phyloP scores from a whole-genome alignment of 2,797 vertebrate genomes.

The Mionectes olivaceus region DNA sequence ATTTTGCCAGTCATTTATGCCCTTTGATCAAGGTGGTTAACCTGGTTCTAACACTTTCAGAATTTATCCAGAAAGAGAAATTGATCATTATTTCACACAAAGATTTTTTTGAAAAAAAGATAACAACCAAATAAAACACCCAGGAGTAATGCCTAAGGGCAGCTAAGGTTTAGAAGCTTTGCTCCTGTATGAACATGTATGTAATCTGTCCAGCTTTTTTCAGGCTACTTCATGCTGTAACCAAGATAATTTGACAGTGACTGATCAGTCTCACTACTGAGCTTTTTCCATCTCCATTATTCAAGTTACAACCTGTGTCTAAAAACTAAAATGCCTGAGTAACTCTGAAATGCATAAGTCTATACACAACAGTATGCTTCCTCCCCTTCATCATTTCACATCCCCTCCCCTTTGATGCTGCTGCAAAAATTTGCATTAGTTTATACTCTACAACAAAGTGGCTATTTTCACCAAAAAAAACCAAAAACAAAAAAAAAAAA shows the following conservation, averaged over 20 bases:
- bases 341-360: neutral
- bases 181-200: neutral
- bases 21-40: neutral
- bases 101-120: neutral
- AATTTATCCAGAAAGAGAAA: neutral
- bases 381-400: neutral
- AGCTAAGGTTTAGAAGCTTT: neutral
- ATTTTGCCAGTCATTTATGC: neutral
- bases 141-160: neutral
- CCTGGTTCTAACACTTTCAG: neutral
- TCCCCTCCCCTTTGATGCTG: neutral
- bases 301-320: neutral
- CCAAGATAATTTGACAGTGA: neutral
- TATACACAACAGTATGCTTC: neutral
- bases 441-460: neutral
- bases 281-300: neutral
- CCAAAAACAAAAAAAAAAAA: no score
- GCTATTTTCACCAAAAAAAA: neutral
- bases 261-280: neutral
- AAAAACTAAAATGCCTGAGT: neutral
- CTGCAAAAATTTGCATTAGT: neutral
- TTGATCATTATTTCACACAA: neutral
- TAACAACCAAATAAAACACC: neutral
- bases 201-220: neutral
- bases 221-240: neutral